Evolutionary conservation across 2,797 vertebrate genomes (phyloP), one percentile per base, ranked within the genome.

Genomic region (Cheirogaleus major): DNA sequence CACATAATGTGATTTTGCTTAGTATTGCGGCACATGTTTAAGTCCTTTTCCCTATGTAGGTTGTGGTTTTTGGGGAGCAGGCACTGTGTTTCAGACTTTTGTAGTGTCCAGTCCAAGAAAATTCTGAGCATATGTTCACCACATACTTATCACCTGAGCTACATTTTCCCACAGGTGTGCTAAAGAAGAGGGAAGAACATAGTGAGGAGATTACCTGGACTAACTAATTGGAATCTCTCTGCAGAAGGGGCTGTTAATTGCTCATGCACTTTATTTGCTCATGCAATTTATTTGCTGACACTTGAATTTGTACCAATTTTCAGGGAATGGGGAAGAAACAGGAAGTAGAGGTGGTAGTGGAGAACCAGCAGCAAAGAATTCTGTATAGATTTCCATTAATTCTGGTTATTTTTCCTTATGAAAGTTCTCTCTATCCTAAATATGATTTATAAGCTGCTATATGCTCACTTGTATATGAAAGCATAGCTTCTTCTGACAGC

Each of bases 371-470:
- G 73, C 30, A 73, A 89, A 67, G 30, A 84, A 78, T 41, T 78
- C 48, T 87, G 9, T 23, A 5, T 43, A 88, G 69, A 61, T 1
- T 0, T 7, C 45, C 82, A 45, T 94, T 91, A 23, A 93, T 88
- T 70, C n/a, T 93, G 80, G 32, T 57, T 84, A 15, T 35, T 79
- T 90, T 96, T 92, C 65, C 20, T 73, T 92, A 52, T 52, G 85
- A 98, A 97, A 80, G n/a, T 57, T 17, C 38, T 72, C 7, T 73
- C 92, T 94, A 73, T 69, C 83, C n/a, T 96, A 93, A 95, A 83
- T 76, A 89, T 92, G 88, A 92, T 96, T 93, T 96, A 96, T 91
- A 95, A 93, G 48, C 48, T 93, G 18, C 55, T 59, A 52, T 63
- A 32, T 20, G 7, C 57, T 95, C 73, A 35, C 15, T 78, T 75